Base-by-base conservation (phyloP, 2,113 vertebrate genomes). In the Glaucomys volans region DNA sequence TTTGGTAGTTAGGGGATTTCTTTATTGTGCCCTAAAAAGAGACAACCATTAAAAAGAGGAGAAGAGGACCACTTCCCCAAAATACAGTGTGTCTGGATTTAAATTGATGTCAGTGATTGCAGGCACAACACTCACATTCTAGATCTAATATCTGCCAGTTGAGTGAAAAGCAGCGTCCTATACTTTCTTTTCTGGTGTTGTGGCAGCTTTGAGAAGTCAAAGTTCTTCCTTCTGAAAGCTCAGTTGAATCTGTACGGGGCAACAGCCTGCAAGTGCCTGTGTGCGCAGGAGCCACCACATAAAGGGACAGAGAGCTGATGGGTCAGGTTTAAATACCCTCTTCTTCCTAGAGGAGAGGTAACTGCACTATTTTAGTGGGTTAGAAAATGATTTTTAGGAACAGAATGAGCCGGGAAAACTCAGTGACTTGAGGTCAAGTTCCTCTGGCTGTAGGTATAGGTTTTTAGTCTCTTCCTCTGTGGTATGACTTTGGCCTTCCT, bases 1-100 rank as follows among this genome's bases (percentile, higher is more conserved):
- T 90, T 80, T 88, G 62, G 28, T 47, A 81, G 44, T 72, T 93
- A 74, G 50, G 16, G 24, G 76, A n/a, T 84, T 88, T 83, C 50
- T 77, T 91, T 80, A 26, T 82, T 76, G 17, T 82, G 24, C 50
- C 57, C 66, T 89, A 66, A 91, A 92, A 89, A 89, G 47, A 69
- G 66, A 62, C 85, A 74, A 42, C 67, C 54, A 57, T 57, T 57
- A 57, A 57, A 22, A 57, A 22, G 54, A 57, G 54, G 54, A 57
- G 20, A 18, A 57, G 54, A 57, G 54, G 54, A 57, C 54, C 54
- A 17, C 54, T 22, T 22, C 83, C 12, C 57, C 17, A 50, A 69
- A n/a, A 8, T 52, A 40, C 54, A 69, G 71, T 37, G 52, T 35
- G 40, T 71, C 26, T 81, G 90, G 40, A 11, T 67, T 90, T 69